These are phyloP conservation scores for Euproctis similis DNA, from an alignment of 2,888 invertebrate species.

Conservation along the genomic window DNA sequence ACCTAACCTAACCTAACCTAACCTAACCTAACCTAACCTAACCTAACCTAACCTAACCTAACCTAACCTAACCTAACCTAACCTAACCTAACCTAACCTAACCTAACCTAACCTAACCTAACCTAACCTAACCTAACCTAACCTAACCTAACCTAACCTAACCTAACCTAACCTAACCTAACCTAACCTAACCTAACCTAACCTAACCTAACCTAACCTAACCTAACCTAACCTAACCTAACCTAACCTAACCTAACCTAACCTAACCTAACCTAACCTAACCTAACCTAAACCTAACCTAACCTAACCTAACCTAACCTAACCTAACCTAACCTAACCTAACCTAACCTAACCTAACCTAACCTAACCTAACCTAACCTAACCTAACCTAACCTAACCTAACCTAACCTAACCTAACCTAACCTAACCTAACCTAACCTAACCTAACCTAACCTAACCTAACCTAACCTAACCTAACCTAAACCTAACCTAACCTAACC, in stretches of 20 bases:
- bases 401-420: conserved; percentile 7
- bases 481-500: too few relatives aligned
- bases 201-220: conserved; percentile 8
- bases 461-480: conserved; percentile 6
- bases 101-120: conserved; percentile 8
- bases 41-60: conserved; percentile 5
- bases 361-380: conserved; percentile 4
- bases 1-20: conserved; percentile 7
- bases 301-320: conserved; percentile 10
- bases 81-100: conserved; percentile 1
- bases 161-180: conserved; percentile 8
- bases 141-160: conserved; percentile 8
- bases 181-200: conserved; percentile 8
- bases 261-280: conserved; percentile 10
- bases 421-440: conserved; percentile 9
- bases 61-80: conserved; percentile 5
- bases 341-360: conserved; percentile 3
- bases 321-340: conserved; percentile 8
- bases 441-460: conserved; percentile 7
- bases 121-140: conserved; percentile 10
- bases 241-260: conserved; percentile 7
- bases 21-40: conserved; percentile 5
- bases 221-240: conserved; percentile 7
- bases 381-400: conserved; percentile 7
- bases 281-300: too few relatives aligned